phyloP scores from a whole-genome alignment of 2,113 vertebrate species.

The Egretta garzetta region DNA sequence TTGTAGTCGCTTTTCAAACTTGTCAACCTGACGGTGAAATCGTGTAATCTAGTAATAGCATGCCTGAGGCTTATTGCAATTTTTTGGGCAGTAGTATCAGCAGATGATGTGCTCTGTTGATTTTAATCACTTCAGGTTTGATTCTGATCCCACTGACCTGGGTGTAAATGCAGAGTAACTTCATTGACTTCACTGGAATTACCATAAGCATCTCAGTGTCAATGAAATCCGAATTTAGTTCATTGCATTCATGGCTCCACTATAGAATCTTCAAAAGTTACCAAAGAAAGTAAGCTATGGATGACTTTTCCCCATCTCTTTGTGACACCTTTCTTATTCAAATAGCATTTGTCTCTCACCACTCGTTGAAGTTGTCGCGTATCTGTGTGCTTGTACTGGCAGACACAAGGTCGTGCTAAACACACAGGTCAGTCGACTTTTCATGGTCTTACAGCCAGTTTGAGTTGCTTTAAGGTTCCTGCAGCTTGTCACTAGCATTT shows the following conservation, averaged over 20 bases:
- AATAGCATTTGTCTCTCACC: not conserved
- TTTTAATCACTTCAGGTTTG: constrained; percentile 67
- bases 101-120: constrained; percentile 65
- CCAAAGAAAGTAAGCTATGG: constrained; percentile 5
- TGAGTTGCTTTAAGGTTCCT: not conserved
- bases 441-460: not conserved
- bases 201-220: not conserved
- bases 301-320: constrained; percentile 2
- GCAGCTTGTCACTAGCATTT: not conserved
- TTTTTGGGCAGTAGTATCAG: constrained; percentile 58
- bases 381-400: not conserved
- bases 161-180: not conserved
- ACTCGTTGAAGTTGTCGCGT: constrained; percentile 1
- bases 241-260: not conserved
- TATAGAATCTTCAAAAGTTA: constrained; percentile 24
- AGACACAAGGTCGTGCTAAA: not conserved
- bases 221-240: not conserved
- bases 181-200: not conserved
- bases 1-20: constrained; percentile 62
- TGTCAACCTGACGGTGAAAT: constrained; percentile 64
- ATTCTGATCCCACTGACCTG: not conserved
- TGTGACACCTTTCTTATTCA: constrained; percentile 1
- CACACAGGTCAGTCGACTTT: not conserved
- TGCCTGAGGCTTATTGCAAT: constrained; percentile 61
- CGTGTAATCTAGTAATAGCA: constrained; percentile 63